These are phyloP conservation scores for Laterallus jamaicensis DNA, from an alignment of 2,113 vertebrate genomes.

Conservation along the genomic window DNA sequence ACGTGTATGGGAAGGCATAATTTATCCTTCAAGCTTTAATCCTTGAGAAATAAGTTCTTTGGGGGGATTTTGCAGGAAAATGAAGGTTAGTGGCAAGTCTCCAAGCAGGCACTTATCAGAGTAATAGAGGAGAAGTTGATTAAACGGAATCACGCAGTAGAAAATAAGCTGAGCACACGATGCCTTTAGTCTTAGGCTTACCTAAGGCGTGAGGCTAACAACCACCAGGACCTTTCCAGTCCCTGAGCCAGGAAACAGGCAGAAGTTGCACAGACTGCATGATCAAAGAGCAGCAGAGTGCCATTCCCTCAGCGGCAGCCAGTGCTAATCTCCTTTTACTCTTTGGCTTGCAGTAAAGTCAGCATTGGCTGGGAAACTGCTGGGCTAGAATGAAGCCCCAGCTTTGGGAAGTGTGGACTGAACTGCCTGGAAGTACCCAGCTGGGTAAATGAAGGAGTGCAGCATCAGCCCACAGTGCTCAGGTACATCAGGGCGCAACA, in stretches of 20 bases:
- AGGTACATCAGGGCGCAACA: accelerated
- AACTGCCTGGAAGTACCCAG: background rate
- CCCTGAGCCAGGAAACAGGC: background rate
- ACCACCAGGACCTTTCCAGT: background rate
- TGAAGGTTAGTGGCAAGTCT: slow-evolving; percentile 30
- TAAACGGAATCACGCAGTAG: slow-evolving; percentile 31
- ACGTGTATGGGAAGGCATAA: background rate
- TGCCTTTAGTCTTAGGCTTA: slow-evolving; percentile 6
- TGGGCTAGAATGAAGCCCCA: background rate
- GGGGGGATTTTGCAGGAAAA: slow-evolving; percentile 29
- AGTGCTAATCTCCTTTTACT: background rate
- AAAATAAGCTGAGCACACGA: background rate
- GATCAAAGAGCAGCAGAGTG: background rate
- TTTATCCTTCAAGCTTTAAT: slow-evolving; percentile 58
- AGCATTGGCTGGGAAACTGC: background rate
- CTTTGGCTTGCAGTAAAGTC: background rate
- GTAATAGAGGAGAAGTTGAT: slow-evolving; percentile 10
- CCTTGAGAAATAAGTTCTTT: slow-evolving; percentile 43
- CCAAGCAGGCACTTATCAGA: slow-evolving; percentile 3
- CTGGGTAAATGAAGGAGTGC: accelerated
- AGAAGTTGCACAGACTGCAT: background rate
- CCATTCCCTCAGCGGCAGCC: background rate
- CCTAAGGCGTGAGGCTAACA: background rate
- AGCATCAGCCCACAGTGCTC: background rate
- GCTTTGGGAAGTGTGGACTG: background rate